phyloP scores from a whole-genome alignment of 2,797 vertebrate species.

The Knipowitschia caucasica region DNA sequence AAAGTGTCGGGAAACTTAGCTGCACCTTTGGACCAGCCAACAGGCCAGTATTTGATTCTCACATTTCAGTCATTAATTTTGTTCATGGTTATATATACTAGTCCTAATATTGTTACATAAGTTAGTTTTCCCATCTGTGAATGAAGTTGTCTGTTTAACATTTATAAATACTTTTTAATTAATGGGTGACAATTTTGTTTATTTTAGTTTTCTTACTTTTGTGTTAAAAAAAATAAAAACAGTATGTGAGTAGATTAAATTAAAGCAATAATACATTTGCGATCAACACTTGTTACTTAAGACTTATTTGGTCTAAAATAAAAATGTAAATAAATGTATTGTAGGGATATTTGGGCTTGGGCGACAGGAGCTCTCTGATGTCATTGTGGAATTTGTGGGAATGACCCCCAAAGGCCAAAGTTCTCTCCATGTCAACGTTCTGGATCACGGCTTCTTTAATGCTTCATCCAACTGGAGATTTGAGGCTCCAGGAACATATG shows the following conservation, averaged over 20 bases:
- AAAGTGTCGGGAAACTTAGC: conserved; percentile 58
- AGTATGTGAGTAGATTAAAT: too few relatives aligned
- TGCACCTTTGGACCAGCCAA: conserved; percentile 27
- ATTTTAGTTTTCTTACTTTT: background rate
- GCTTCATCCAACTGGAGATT: conserved; percentile 39
- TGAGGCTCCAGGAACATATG: conserved; percentile 41
- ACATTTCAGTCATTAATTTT: background rate
- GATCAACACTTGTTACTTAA: background rate
- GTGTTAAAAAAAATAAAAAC: background rate
- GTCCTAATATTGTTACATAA: background rate
- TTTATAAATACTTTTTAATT: background rate
- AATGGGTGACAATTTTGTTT: background rate
- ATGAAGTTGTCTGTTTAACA: background rate
- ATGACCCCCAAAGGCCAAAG: conserved; percentile 48
- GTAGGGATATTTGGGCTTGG: conserved; percentile 37
- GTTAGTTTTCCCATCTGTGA: background rate
- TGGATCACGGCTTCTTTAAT: conserved; percentile 54
- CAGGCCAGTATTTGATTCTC: conserved; percentile 51
- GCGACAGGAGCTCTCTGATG: conserved; percentile 29
- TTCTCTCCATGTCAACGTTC: conserved; percentile 38
- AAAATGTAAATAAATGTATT: background rate
- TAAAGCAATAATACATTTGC: background rate
- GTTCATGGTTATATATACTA: background rate
- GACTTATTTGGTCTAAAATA: background rate
- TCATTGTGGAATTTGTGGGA: conserved; percentile 46